phyloP scores from a whole-genome alignment of 2,888 invertebrate genomes.

The Drosophila differens region DNA sequence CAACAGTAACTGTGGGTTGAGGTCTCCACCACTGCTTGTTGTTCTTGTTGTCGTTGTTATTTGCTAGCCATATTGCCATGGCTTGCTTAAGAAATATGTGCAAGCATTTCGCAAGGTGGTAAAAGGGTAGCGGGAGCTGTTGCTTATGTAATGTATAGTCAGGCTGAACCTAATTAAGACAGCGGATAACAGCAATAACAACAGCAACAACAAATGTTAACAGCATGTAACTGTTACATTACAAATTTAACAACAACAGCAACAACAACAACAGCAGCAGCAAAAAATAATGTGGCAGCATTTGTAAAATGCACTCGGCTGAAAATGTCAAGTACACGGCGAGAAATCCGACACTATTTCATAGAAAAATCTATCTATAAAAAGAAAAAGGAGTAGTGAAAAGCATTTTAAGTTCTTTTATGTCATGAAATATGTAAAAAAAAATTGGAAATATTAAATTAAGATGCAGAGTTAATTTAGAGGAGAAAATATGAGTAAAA shows the following conservation, averaged over 20 bases:
- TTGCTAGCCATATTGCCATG: slow-evolving; percentile 1
- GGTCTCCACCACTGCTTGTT: slow-evolving; percentile 5
- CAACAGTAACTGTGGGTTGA: slow-evolving; percentile 34
- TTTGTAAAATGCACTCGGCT: slow-evolving; percentile 70
- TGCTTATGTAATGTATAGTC: slow-evolving; percentile 54
- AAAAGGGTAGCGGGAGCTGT: slow-evolving; percentile 8
- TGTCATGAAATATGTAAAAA: background rate
- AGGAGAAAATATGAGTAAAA: slow-evolving; percentile 4
- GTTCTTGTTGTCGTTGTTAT: slow-evolving; percentile 1
- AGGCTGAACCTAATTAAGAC: slow-evolving; percentile 65
- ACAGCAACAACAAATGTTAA: slow-evolving; percentile 6
- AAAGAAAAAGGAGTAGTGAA: background rate
- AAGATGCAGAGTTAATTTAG: background rate
- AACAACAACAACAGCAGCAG: slow-evolving; percentile 16
- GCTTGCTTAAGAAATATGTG: slow-evolving; percentile 34
- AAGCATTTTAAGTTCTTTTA: background rate
- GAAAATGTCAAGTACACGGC: slow-evolving; percentile 65
- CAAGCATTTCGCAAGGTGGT: slow-evolving; percentile 38
- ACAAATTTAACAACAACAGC: slow-evolving; percentile 36
- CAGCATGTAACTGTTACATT: slow-evolving; percentile 35
- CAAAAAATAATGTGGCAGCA: slow-evolving; percentile 41
- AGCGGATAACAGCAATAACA: slow-evolving; percentile 25
- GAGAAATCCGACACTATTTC: slow-evolving; percentile 19
- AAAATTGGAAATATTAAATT: background rate
- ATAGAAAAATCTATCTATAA: background rate